Evolutionary conservation across 2,888 invertebrate species (phyloP), one percentile per base, ranked within the genome.

Genomic region (Congeria kusceri): DNA sequence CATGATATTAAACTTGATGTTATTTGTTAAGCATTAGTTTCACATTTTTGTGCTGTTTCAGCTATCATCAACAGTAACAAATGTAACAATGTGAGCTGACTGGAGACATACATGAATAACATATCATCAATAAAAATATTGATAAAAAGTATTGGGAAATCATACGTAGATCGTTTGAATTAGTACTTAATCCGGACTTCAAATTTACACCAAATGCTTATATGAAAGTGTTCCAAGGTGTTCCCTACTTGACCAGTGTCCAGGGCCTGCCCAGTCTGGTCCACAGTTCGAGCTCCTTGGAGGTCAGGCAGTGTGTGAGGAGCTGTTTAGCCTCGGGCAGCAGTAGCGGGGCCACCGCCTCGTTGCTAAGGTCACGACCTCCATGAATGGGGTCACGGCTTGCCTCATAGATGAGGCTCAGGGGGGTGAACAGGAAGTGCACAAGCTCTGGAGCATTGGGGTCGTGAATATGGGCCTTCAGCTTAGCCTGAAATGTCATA

Each of bases 361-460:
- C 96, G 80, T 96, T 95, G 0, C 98, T 97, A 76, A 98, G 94
- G 89, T 97, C 96, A 86, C 96, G 95, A 86, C 88, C 86, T 49
- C 87, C 97, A 91, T 97, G 97, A 89, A 96, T 96, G 0, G 97
- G 97, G 90, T 97, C 98, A 91, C 98, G 97, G 5, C 98, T 97
- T 3, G 99, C 99, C 94, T 99, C 99, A 86, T 99, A 98, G 90
- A 99, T 99, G 86, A 99, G 95, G 39, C 98, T 98, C 91, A 99
- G 94, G 0, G 99, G 99, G 23, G 99, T 99, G 94, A 99, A 99
- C 70, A 99, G 95, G 94, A 99, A 99, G 94, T 99, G 99, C 63
- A 99, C 98, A 89, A 99, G 94, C 94, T 99, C 99, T 0, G 99
- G 99, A 11, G 99, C 99, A 94, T 99, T 99, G 0, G 99, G 99